These are phyloP conservation scores for Oligia strigilis DNA, from an alignment of 2,888 invertebrate genomes.

Conservation along the genomic window DNA sequence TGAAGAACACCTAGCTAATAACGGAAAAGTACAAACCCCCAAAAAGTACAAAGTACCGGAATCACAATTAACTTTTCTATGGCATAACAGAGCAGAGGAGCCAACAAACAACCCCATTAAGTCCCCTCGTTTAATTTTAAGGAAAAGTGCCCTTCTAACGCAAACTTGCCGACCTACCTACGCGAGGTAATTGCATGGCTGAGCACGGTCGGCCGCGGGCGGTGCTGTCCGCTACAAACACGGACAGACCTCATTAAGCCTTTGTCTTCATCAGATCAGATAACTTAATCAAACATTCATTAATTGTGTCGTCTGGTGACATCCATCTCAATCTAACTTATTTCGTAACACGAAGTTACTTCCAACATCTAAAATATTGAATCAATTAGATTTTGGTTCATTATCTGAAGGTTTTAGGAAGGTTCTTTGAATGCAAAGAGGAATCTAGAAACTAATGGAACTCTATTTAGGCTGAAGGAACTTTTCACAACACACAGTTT, in stretches of 20 bases:
- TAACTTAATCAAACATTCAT: constrained; percentile 16
- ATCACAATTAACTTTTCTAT: background rate
- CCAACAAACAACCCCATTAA: background rate
- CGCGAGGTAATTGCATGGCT: constrained; percentile 25
- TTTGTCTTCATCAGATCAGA: constrained; percentile 17
- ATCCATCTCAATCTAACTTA: background rate
- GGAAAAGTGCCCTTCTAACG: background rate
- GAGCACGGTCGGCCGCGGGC: constrained; percentile 34
- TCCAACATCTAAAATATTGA: background rate
- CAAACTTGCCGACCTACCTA: constrained; percentile 4
- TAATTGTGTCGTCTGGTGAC: background rate
- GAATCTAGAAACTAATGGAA: background rate
- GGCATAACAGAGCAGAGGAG: background rate
- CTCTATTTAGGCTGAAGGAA: background rate
- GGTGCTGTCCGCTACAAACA: constrained; percentile 18
- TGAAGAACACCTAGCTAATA: background rate
- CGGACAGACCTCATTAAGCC: constrained; percentile 14
- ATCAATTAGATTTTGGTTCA: background rate
- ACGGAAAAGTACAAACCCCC: background rate
- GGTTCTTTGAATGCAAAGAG: background rate
- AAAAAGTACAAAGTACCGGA: background rate
- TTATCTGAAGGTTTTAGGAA: background rate
- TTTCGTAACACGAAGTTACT: background rate
- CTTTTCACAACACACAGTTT: background rate
- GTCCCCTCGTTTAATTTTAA: background rate